Evolutionary conservation across 2,888 invertebrate species (phyloP), one percentile per base, ranked within the genome.

Genomic region (Chironomus tentans): DNA sequence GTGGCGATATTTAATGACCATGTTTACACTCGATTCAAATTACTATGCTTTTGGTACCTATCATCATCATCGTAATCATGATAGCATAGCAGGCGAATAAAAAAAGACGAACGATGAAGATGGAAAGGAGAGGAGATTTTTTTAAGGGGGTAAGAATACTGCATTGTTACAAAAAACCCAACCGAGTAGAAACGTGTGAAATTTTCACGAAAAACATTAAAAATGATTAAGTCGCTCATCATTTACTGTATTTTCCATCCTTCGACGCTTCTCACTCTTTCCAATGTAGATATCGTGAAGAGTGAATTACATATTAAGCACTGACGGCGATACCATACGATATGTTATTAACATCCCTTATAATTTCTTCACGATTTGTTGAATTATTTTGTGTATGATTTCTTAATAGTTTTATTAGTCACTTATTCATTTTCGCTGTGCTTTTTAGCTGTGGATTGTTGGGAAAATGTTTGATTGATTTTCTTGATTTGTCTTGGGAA

Each of bases 11-110:
- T 28, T 74, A 74, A 74, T 74, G 74, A 74, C 74, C 74, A 46
- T 74, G 74, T 74, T 74, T 74, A 74, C 74, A 74, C 74, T 74
- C 74, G 47, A 62, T 68, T 46, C 46, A 74, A 74, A 74, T 74
- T 74, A 61, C 74, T 74, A 70, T 48, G 48, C 18, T 47, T 24
- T 65, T 65, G 65, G 13, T 65, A 13, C 65, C 65, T 65, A 24
- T 65, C 56, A 56, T 50, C 50, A 50, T 56, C 56, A 56, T 7
- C 56, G 15, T 56, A 38, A 38, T 38, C 38, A 38, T 38, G 38
- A 38, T 38, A 38, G 38, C 38, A 38, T 38, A 38, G 38, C 38
- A 38, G 38, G n/a, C n/a, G n/a, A n/a, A n/a, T n/a, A n/a, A n/a
- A n/a, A n/a, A n/a, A n/a, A n/a, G n/a, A n/a, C 10, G 38, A 38